These are phyloP conservation scores for Irena cyanogastra DNA, from an alignment of 2,113 vertebrate genomes.

Conservation along the genomic window DNA sequence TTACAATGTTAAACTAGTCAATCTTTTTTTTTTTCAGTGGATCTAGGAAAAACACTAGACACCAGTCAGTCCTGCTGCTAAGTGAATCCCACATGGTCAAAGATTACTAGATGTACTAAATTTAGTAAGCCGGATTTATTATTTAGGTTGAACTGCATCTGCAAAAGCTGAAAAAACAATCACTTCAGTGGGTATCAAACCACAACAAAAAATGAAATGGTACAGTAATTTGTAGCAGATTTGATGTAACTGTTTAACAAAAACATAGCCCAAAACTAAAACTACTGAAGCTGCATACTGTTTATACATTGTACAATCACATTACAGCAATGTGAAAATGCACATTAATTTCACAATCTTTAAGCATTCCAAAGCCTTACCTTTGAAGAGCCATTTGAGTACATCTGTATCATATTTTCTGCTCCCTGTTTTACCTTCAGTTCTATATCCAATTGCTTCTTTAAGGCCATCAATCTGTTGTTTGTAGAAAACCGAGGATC, in stretches of 20 bases:
- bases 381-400: conserved; percentile 97
- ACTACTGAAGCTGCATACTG: background rate
- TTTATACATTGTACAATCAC: background rate
- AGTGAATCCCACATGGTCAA: background rate
- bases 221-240: background rate
- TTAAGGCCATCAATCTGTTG: conserved; percentile 88
- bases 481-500: conserved; percentile 83
- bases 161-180: background rate
- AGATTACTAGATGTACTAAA: conserved; percentile 41
- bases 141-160: conserved; percentile 4
- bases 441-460: conserved; percentile 96
- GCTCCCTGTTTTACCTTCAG: conserved; percentile 98
- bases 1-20: background rate
- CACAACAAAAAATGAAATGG: background rate
- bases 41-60: background rate
- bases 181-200: background rate
- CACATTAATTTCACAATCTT: background rate
- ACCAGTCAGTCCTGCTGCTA: background rate
- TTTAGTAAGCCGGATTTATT: conserved; percentile 38
- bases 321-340: background rate
- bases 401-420: conserved; percentile 99
- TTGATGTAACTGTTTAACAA: background rate
- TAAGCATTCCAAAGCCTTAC: conserved; percentile 69
- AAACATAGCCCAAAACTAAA: background rate
- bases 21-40: background rate